A percentile compares a stretch with the other conserved stretches of the same genome.
Conservation (phyloP, 2,888 invertebrate species). For the Tetragonula carbonaria region DNA sequence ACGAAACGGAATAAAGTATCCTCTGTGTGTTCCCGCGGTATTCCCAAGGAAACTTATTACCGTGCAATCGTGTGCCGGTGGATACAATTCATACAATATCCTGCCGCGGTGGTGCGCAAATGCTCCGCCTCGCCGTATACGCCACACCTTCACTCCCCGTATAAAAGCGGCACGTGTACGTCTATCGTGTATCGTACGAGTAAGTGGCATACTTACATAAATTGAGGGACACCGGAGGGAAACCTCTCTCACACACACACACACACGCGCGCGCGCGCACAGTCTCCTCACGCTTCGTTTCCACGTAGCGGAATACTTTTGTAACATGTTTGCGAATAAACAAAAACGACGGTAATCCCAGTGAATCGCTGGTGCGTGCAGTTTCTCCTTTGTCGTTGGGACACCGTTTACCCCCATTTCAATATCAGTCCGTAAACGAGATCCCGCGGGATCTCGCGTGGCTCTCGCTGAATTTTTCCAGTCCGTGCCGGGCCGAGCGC, state of each 20-base stretch:
- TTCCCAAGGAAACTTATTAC: constrained; percentile 79
- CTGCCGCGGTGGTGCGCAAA: constrained; percentile 29
- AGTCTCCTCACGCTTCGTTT: constrained; percentile 1
- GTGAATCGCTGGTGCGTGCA: constrained; percentile 41
- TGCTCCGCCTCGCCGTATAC: constrained; percentile 6
- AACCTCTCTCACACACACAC: neutral
- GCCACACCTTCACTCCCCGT: constrained; percentile 13
- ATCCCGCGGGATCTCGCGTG: constrained; percentile 58
- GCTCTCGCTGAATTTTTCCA: constrained; percentile 51
- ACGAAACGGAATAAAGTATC: constrained; percentile 74
- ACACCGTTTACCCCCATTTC: constrained; percentile 63
- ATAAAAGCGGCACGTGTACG: constrained; percentile 34
- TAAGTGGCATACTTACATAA: constrained; percentile 58
- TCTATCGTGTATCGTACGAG: constrained; percentile 20
- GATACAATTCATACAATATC: constrained; percentile 63
- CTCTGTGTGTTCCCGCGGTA: constrained; percentile 59
- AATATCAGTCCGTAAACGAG: constrained; percentile 68
- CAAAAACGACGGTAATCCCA: constrained; percentile 66
- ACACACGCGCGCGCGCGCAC: too few relatives aligned
- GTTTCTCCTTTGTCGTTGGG: constrained; percentile 52
- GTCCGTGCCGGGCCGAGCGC: neutral
- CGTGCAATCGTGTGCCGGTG: constrained; percentile 62
- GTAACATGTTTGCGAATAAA: constrained; percentile 64
- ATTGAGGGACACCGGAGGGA: constrained; percentile 35
- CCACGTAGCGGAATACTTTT: constrained; percentile 28